phyloP scores from a whole-genome alignment of 2,888 invertebrate genomes.

The Diarsia mendica region DNA sequence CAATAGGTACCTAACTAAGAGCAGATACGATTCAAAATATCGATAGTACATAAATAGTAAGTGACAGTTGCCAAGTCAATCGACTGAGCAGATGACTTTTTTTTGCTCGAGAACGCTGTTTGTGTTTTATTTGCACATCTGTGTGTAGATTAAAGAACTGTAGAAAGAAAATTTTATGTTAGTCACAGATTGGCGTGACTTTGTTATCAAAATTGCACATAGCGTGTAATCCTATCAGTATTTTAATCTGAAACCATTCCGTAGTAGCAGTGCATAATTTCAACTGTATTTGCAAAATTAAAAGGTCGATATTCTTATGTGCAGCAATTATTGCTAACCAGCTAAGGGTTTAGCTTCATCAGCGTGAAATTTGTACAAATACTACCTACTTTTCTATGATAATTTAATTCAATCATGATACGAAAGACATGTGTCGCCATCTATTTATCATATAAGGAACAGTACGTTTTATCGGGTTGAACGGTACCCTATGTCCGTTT shows the following conservation, averaged over 20 bases:
- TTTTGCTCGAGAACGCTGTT: conserved; percentile 21
- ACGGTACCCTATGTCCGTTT: background rate
- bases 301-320: conserved; percentile 10
- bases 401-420: too few species aligned
- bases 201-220: conserved; percentile 54
- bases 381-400: too few species aligned
- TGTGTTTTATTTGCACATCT: conserved; percentile 35
- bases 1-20: conserved; percentile 2
- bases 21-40: conserved; percentile 26
- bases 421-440: too few species aligned
- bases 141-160: background rate
- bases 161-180: conserved; percentile 6
- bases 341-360: too few species aligned
- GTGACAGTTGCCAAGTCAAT: conserved; percentile 28
- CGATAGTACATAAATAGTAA: conserved; percentile 27
- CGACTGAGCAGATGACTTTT: conserved; percentile 28
- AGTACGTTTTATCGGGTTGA: background rate
- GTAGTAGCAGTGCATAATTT: conserved; percentile 28
- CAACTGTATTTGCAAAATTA: conserved; percentile 24
- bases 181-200: conserved; percentile 50
- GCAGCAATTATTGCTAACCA: too few species aligned
- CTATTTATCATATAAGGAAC: too few species aligned
- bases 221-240: conserved; percentile 51
- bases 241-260: conserved; percentile 50
- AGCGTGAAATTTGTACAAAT: too few species aligned